These are phyloP conservation scores for Xiphias gladius DNA, from an alignment of 2,113 vertebrate species.

Conservation along the genomic window DNA sequence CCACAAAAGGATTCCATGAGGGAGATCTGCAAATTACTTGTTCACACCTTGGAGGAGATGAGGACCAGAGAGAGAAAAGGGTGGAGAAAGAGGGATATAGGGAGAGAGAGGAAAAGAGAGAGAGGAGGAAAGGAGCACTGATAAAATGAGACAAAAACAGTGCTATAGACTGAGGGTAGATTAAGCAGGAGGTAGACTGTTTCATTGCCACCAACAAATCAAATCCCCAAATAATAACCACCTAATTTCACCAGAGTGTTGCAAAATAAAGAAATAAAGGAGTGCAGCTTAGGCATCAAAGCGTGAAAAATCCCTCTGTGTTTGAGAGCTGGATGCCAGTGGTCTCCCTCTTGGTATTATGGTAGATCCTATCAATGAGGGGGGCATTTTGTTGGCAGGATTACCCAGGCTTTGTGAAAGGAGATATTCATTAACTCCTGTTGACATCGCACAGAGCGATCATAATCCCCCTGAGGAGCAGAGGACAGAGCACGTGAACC, in stretches of 20 bases:
- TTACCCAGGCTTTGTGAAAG: slow-evolving; percentile 77
- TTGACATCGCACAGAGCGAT: slow-evolving; percentile 78
- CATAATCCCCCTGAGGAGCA: slow-evolving; percentile 73
- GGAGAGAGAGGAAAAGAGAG: slow-evolving; percentile 7
- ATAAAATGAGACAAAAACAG: slow-evolving; percentile 62
- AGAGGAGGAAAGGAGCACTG: slow-evolving; percentile 25
- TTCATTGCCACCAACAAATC: slow-evolving; percentile 66
- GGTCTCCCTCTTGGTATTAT: slow-evolving; percentile 72
- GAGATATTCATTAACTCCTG: slow-evolving; percentile 83
- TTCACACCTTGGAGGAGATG: slow-evolving; percentile 63
- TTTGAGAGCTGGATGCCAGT: slow-evolving; percentile 70
- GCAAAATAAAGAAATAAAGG: slow-evolving; percentile 75
- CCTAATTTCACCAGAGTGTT: slow-evolving; percentile 71
- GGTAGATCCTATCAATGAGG: slow-evolving; percentile 80
- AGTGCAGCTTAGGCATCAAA: slow-evolving; percentile 72
- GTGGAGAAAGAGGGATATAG: not conserved
- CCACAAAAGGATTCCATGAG: slow-evolving; percentile 55
- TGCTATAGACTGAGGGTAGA: slow-evolving; percentile 64
- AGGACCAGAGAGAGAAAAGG: slow-evolving; percentile 21
- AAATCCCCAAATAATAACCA: slow-evolving; percentile 81
- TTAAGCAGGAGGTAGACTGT: slow-evolving; percentile 69
- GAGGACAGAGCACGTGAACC: slow-evolving; percentile 61
- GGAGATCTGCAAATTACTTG: slow-evolving; percentile 63
- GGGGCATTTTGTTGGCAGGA: slow-evolving; percentile 78
- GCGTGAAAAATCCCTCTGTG: slow-evolving; percentile 77